Base-by-base conservation (phyloP, 2,888 invertebrate species). In the Campoplex capitator region DNA sequence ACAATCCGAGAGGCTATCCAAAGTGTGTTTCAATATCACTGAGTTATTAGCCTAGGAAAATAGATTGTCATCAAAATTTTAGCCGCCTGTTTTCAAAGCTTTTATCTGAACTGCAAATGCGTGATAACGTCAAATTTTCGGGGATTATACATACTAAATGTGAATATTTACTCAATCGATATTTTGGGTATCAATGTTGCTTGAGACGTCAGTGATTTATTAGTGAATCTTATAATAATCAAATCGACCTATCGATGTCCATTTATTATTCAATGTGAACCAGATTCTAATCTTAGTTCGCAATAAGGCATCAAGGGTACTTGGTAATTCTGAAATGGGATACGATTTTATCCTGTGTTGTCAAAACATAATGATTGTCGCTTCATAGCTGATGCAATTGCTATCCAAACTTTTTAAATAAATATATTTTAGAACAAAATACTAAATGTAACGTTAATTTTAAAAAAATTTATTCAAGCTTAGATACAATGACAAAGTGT, bases 121-220 rank as follows among this genome's bases (percentile, higher is more conserved):
- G 16, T 75, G 45, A 28, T 23, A 45, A 28, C 18, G 2, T 13
- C 38, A 2, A 77, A 77, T 42, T 74, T 58, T 58, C 42, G 87
- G 90, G 89, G 88, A 91, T 91, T 89, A 87, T 73, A 77, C 84
- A 86, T 85, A 82, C 70, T 75, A 85, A 78, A 65, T 88, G 87
- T 90, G 88, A 89, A 89, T 90, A 89, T 90, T 90, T 87, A 85
- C 83, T 88, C 89, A 89, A 91, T 90, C 89, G 89, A 91, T 91
- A 88, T 77, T 85, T 83, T 84, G 80, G 62, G 75, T 68, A 71
- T 84, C 77, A 81, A 48, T 51, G 65, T 56, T 32, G 54, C 71
- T 45, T 38, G 45, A 42, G 68, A 87, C 87, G 89, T 90, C 90
- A 89, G 91, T 18, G 51, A 32, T 18, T 8, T 65, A 7, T 11